Conservation (phyloP, 23 tunicate genomes). For the Trididemnum miniatum region DNA sequence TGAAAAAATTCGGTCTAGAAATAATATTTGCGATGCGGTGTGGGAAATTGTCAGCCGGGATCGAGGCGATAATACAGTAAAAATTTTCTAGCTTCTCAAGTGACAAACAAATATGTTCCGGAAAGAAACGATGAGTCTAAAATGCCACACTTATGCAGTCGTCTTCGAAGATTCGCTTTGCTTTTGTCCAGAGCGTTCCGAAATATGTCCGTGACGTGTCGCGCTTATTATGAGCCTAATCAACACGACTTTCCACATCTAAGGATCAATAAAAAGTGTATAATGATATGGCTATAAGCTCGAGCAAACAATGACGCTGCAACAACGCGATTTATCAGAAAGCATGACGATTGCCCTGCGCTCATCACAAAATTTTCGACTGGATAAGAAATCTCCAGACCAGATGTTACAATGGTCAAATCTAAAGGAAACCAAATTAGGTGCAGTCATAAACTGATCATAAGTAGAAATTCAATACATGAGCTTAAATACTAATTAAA, state of each 20-base stretch:
- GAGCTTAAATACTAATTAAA: too few relatives aligned
- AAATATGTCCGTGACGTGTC: slow-evolving; percentile 8
- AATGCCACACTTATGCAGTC: too few relatives aligned
- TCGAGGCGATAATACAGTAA: too few relatives aligned
- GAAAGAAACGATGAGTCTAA: too few relatives aligned
- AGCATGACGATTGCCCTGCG: neutral
- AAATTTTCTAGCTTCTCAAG: too few relatives aligned
- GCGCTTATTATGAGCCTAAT: slow-evolving; percentile 5
- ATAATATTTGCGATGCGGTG: too few relatives aligned
- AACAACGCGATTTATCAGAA: neutral
- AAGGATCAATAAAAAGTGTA: neutral
- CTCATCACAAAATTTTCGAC: neutral
- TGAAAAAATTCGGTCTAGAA: too few relatives aligned
- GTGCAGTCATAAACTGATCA: neutral
- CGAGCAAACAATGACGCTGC: neutral
- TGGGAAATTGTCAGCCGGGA: too few relatives aligned
- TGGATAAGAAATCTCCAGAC: neutral
- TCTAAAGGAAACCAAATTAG: neutral
- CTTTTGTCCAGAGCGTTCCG: neutral
- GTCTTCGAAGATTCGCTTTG: too few relatives aligned
- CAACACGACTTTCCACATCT: neutral
- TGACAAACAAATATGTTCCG: too few relatives aligned
- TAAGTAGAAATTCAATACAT: too few relatives aligned
- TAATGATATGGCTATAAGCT: neutral
- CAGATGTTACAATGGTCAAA: neutral